Conservation (phyloP, 2,888 invertebrate genomes). For the Drosophila colorata region DNA sequence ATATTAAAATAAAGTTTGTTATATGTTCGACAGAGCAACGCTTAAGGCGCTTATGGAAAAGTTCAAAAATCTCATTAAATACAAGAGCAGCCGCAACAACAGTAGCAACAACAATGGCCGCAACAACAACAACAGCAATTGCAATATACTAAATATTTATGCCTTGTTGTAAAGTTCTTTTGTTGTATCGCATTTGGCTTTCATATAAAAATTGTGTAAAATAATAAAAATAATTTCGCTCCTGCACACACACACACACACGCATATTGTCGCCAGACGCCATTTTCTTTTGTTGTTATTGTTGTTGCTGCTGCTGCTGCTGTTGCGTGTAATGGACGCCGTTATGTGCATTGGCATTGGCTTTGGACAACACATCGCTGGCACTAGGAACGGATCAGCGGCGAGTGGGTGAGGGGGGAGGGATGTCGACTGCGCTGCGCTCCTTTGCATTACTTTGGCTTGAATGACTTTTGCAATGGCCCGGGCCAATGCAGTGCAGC, state of each 20-base stretch:
- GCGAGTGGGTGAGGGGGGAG: not conserved
- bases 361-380: constrained; percentile 33
- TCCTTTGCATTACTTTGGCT: constrained; percentile 69
- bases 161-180: constrained; percentile 70
- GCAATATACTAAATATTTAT: constrained; percentile 78
- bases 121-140: constrained; percentile 47
- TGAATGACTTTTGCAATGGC: constrained; percentile 53
- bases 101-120: constrained; percentile 20
- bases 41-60: constrained; percentile 74
- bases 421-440: constrained; percentile 5
- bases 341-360: constrained; percentile 68
- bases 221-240: constrained; percentile 76
- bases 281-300: constrained; percentile 61
- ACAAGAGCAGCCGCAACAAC: constrained; percentile 50
- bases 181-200: constrained; percentile 61
- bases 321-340: constrained; percentile 77
- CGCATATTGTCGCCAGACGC: constrained; percentile 67
- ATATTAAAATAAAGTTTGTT: constrained; percentile 32
- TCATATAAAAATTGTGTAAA: constrained; percentile 76
- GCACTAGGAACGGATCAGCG: not conserved
- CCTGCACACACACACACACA: constrained; percentile 20
- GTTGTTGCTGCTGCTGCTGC: constrained; percentile 53
- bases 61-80: constrained; percentile 79
- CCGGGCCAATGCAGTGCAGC: not conserved
- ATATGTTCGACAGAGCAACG: constrained; percentile 44